Percentiles rank a stretch among this genome's conserved stretches.
Evolutionary conservation across 2,888 invertebrate species (phyloP).

Genomic region (Trichogramma dendrolimi): DNA sequence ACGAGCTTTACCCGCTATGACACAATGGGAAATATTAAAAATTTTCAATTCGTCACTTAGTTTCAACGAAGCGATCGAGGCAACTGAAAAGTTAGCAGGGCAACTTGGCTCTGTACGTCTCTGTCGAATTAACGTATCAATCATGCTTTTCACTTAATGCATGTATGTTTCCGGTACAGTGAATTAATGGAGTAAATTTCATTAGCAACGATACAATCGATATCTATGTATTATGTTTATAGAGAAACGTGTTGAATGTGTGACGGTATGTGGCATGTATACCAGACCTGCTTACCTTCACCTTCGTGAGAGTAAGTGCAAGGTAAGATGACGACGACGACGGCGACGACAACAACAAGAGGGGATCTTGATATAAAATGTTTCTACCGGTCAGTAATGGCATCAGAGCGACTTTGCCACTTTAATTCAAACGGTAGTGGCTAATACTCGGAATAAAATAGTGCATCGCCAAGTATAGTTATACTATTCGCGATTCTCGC

Average conservation of each 20-base stretch:
- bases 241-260: neutral
- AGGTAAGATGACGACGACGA: conserved; percentile 1
- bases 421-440: conserved; percentile 12
- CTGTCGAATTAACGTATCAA: too few species aligned
- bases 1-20: too few species aligned
- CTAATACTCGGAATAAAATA: neutral
- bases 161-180: too few species aligned
- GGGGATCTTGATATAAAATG: conserved; percentile 51
- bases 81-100: too few species aligned
- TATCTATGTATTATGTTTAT: neutral
- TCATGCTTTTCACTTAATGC: too few species aligned
- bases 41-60: too few species aligned
- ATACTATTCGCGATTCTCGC: conserved; percentile 30
- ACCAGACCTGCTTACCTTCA: conserved; percentile 45
- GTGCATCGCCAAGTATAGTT: conserved; percentile 34
- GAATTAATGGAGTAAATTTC: too few species aligned
- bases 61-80: too few species aligned
- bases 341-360: conserved; percentile 30
- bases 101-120: too few species aligned
- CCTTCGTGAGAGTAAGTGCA: conserved; percentile 34
- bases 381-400: conserved; percentile 47
- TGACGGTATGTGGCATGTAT: neutral
- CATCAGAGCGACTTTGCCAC: conserved; percentile 41
- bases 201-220: too few species aligned
- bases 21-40: too few species aligned